Evolutionary conservation across 2,888 invertebrate species (phyloP), one percentile per base, ranked within the genome.

Genomic region (Himalopsyche japonica): DNA sequence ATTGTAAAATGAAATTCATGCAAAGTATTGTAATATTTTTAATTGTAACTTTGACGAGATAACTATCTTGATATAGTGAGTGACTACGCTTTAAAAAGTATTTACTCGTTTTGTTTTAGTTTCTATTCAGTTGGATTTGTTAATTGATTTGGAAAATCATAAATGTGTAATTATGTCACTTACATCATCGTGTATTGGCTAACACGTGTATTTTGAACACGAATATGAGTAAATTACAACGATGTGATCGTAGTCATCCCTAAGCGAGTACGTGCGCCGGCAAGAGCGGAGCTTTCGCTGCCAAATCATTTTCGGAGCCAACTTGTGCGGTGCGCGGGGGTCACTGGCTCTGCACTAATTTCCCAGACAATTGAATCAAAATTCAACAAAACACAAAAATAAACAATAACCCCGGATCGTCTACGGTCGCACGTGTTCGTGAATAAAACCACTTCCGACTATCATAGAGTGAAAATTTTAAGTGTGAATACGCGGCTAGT

Each of bases 301-400:
- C 34, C 78, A 70, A 77, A 78, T 84, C 84, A 81, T 81, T 84
- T 81, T 81, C 81, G 84, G 81, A 57, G n/a, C 70, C 64, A 47
- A 78, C 84, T 80, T 30, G 79, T 64, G 24, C 80, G 37, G 83
- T 80, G 83, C 57, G 83, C 83, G 77, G 80, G 83, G 80, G 80
- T 83, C 80, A 80, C 34, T 80, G 83, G 83, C 83, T 57, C 7
- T 76, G 18, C 76, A 32, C 76, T 32, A 3, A 76, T 76, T 27
- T 32, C 34, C 27, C 77, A 77, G 18, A 48, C n/a, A 64, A 30
- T 48, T 48, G 24, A 79, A 79, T 57, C 48, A 24, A 83, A 70
- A 48, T 24, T 37, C 20, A 12, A 78, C 78, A 43, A 78, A 34
- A 24, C 43, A 78, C 32, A 18, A 18, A 78, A 48, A 76, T 48